Evolutionary conservation across 2,113 vertebrate genomes (phyloP).

Genomic region (Alectura lathami): DNA sequence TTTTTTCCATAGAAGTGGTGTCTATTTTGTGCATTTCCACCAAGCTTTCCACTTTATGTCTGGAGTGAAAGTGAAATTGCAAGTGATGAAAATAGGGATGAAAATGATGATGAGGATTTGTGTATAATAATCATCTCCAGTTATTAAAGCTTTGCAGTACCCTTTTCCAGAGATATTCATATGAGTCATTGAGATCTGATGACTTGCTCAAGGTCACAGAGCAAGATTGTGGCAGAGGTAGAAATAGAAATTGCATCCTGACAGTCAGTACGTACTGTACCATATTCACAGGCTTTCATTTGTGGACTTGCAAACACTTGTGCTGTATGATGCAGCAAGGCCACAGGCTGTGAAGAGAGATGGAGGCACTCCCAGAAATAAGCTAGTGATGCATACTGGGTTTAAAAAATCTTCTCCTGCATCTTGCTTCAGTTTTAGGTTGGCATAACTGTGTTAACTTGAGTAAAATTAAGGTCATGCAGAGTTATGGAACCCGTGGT

Average conservation of each 20-base stretch:
- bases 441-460: background rate
- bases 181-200: background rate
- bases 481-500: background rate
- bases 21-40: background rate
- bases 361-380: background rate
- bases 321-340: background rate
- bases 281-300: background rate
- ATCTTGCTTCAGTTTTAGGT: background rate
- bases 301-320: background rate
- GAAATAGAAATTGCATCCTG: slow-evolving; percentile 2
- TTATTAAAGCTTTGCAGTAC: slow-evolving; percentile 46
- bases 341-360: background rate
- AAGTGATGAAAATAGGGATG: slow-evolving; percentile 30
- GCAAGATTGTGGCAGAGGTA: background rate
- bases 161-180: background rate
- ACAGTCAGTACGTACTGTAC: background rate
- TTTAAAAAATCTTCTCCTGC: background rate
- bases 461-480: background rate
- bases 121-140: background rate
- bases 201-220: slow-evolving; percentile 43
- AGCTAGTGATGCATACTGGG: background rate
- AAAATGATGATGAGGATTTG: slow-evolving; percentile 29
- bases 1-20: background rate
- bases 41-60: slow-evolving; percentile 4
- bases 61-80: background rate